phyloP scores from a whole-genome alignment of 2,888 invertebrate genomes.

The Norana najaformis region DNA sequence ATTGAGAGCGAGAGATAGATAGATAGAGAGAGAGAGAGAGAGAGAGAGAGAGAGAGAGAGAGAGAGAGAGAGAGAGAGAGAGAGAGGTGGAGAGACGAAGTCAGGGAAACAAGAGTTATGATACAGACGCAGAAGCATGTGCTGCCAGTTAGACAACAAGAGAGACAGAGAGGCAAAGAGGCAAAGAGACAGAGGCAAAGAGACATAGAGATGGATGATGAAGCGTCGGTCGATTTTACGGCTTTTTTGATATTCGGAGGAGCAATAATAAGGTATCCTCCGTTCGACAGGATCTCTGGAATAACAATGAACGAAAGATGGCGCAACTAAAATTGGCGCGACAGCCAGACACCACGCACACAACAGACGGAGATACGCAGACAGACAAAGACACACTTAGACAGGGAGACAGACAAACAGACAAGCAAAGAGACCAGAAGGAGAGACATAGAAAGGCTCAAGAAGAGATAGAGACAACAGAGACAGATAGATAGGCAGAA shows the following conservation, averaged over 20 bases:
- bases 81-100: not conserved
- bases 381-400: not conserved
- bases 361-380: too few relatives aligned
- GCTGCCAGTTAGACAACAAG: not conserved
- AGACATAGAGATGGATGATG: not conserved
- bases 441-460: too few relatives aligned
- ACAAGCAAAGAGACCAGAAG: not conserved
- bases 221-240: not conserved
- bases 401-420: not conserved
- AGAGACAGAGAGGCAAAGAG: not conserved
- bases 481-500: not conserved
- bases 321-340: not conserved
- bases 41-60: not conserved
- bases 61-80: not conserved
- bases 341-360: not conserved
- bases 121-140: not conserved
- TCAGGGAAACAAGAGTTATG: too few relatives aligned
- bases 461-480: not conserved
- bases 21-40: not conserved
- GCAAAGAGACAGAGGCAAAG: not conserved
- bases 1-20: too few relatives aligned
- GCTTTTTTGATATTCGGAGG: not conserved
- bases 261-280: not conserved
- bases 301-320: not conserved
- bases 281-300: not conserved